phyloP scores from a whole-genome alignment of 2,888 invertebrate genomes.

The Caenorhabditis wallacei region DNA sequence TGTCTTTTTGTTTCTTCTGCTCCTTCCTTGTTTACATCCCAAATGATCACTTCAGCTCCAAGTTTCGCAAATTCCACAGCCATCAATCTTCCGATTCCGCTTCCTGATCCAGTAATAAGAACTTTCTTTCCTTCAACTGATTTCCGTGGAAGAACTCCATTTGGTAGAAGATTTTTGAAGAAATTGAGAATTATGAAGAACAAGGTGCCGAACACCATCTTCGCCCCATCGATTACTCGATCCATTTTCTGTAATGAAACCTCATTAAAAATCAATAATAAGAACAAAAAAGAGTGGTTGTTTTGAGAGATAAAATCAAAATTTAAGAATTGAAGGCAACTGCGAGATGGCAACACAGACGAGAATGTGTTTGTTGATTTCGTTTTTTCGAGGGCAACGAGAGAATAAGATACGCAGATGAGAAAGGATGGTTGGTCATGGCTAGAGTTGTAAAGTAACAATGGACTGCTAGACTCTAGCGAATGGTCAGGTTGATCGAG shows the following conservation, averaged over 20 bases:
- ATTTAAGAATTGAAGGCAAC: not conserved
- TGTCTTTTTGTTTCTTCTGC: conserved; percentile 90
- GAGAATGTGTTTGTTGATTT: conserved; percentile 13
- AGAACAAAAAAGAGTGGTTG: not conserved
- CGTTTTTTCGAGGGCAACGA: conserved; percentile 19
- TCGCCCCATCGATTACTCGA: conserved; percentile 18
- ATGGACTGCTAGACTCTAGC: conserved; percentile 40
- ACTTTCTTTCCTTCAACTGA: conserved; percentile 89
- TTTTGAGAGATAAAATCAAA: not conserved
- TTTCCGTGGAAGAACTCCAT: conserved; percentile 85
- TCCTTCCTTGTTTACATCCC: conserved; percentile 92
- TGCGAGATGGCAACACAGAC: conserved; percentile 10
- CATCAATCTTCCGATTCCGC: conserved; percentile 89
- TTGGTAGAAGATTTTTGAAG: conserved; percentile 74
- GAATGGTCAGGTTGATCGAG: conserved; percentile 13
- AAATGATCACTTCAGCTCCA: conserved; percentile 89
- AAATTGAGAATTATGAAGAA: conserved; percentile 60
- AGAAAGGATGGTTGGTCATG: conserved; percentile 21
- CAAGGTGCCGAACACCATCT: conserved; percentile 44
- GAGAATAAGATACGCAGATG: conserved; percentile 21
- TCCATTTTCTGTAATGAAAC: conserved; percentile 35
- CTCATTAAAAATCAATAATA: not conserved
- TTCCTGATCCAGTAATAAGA: conserved; percentile 92
- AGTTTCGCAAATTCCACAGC: conserved; percentile 81
- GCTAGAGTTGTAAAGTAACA: conserved; percentile 36